Base-by-base conservation (phyloP, 2,888 invertebrate genomes). In the Plutella xylostella region DNA sequence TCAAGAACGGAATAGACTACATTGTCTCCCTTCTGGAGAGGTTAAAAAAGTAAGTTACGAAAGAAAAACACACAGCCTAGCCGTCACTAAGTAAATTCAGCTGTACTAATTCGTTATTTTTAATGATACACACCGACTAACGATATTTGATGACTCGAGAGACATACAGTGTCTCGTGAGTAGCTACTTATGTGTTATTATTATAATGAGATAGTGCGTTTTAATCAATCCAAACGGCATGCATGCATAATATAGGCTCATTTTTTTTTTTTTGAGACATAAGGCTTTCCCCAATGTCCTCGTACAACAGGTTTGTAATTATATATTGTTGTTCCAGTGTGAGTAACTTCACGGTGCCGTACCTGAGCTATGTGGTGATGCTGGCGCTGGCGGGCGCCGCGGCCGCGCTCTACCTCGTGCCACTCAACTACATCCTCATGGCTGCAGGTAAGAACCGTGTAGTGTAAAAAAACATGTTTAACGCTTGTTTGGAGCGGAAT, bases 1-100 rank as follows among this genome's bases (percentile, higher is more conserved):
- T 82, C 40, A 83, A 82, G 55, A 75, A 75, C 47, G 68, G 74
- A 28, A 82, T 83, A 39, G 82, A 83, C 55, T 82, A 73, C 52
- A 61, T 82, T 12, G 78, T 78, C 12, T 73, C 82, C 1, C 55
- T 79, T 17, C 49, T 77, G n/a, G 80, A 83, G 51, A 74, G 74
- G 49, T 47, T 82, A 37, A 72, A 68, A 46, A 80, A 83, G 82
- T 82, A 64, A 68, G 77, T 67, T n/a, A 17, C n/a, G 22, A 22
- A 22, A 6, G 22, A 22, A 22, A 22, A 9, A 6, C 22, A 6
- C 6, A 22, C 22, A 6, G 22, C 5, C 22, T 22, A 22, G 22
- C 5, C 22, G 5, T 4, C 5, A 33, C 12, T 5, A 33, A 33
- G 4, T n/a, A 33, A 4, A 33, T 5, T 5, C n/a, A 33, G 15